These are phyloP conservation scores for Apodemus sylvaticus DNA, from an alignment of 2,113 vertebrate species.

Conservation along the genomic window DNA sequence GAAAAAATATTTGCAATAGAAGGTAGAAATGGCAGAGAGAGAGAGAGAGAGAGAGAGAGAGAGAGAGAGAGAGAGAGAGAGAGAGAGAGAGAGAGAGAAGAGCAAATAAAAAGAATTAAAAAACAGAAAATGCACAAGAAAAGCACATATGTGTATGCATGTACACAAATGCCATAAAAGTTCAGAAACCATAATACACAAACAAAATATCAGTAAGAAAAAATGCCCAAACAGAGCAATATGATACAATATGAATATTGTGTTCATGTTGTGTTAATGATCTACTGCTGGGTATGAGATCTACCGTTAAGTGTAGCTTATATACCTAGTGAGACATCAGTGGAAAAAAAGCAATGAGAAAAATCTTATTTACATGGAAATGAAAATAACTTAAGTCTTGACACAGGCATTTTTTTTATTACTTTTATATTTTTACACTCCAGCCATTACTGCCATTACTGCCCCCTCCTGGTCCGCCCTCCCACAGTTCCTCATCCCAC, in stretches of 20 bases:
- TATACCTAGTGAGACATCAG: background rate
- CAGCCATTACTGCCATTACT: too few species aligned
- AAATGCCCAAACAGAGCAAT: background rate
- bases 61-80: too few species aligned
- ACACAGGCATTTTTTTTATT: background rate
- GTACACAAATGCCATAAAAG: background rate
- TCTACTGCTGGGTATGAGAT: background rate
- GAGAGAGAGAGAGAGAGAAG: background rate
- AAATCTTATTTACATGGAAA: constrained; percentile 27
- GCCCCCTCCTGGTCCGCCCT: too few species aligned
- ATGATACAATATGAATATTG: background rate
- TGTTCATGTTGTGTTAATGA: background rate
- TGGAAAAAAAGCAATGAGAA: background rate
- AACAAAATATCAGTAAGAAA: background rate
- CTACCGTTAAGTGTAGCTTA: background rate
- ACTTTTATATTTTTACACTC: too few species aligned
- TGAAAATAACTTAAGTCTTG: background rate
- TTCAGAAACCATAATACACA: background rate
- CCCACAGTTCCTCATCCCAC: too few species aligned
- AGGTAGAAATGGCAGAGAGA: background rate
- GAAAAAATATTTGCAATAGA: background rate
- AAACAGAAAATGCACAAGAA: background rate
- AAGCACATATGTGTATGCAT: too few species aligned
- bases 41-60: background rate
- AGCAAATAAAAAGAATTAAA: background rate